Evolutionary conservation across 2,888 invertebrate species (phyloP).

Genomic region (Tinea pellionella): DNA sequence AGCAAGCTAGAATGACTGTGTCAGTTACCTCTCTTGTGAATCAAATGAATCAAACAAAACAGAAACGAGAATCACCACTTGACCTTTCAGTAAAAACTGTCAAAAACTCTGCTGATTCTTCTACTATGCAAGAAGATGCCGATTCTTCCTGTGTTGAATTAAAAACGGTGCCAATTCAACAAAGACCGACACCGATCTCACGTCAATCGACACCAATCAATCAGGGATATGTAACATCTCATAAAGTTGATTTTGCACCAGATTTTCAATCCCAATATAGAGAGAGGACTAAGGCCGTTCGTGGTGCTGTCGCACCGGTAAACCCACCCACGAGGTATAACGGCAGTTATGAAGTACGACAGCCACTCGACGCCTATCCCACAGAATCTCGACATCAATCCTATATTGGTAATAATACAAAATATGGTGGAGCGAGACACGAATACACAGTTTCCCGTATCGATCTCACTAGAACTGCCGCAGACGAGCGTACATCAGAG

Average conservation of each 20-base stretch:
- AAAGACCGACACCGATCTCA: conserved; percentile 38
- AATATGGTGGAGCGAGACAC: conserved; percentile 37
- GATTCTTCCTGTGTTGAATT: conserved; percentile 55
- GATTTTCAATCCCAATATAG: conserved; percentile 72
- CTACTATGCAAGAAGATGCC: conserved; percentile 78
- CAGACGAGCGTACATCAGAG: conserved; percentile 39
- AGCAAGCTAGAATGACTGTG: conserved; percentile 58
- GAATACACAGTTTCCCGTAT: conserved; percentile 54
- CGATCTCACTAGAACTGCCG: conserved; percentile 49
- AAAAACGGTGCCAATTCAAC: conserved; percentile 39
- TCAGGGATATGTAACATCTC: conserved; percentile 54
- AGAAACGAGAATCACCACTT: conserved; percentile 81
- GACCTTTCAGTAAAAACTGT: conserved; percentile 92
- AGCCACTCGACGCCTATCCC: conserved; percentile 37
- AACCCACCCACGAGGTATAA: conserved; percentile 42
- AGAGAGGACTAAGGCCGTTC: conserved; percentile 31
- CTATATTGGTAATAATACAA: conserved; percentile 39
- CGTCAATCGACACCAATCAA: conserved; percentile 29
- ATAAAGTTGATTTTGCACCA: conserved; percentile 83
- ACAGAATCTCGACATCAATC: conserved; percentile 46
- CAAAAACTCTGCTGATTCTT: conserved; percentile 89
- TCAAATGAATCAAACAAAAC: conserved; percentile 60
- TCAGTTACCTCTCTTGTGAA: conserved; percentile 60
- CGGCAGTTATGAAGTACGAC: conserved; percentile 37
- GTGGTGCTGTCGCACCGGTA: conserved; percentile 22